Conservation (phyloP, 1,140 invertebrate species). For the Mizuhopecten yessoensis region DNA sequence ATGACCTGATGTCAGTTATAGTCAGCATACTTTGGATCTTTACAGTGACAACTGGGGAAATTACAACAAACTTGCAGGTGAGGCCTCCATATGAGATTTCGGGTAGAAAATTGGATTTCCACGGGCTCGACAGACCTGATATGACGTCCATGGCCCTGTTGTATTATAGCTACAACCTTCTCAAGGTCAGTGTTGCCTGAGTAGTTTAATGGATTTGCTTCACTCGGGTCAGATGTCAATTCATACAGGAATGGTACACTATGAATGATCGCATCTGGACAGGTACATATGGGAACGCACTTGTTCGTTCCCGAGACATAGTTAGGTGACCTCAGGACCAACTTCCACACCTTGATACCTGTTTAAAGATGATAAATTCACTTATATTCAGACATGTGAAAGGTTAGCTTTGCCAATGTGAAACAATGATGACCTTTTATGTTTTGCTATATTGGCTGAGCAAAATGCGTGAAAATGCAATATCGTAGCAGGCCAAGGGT, state of each 20-base stretch:
- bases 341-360: constrained; percentile 67
- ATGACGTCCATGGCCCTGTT: constrained; percentile 66
- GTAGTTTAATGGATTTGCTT: constrained; percentile 67
- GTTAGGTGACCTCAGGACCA: constrained; percentile 69
- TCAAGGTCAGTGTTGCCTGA: constrained; percentile 49
- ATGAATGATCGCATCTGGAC: constrained; percentile 69
- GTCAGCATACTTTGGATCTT: constrained; percentile 49
- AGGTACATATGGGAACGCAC: constrained; percentile 79
- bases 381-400: too few species aligned
- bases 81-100: constrained; percentile 77
- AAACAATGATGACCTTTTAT: too few species aligned
- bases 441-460: too few species aligned
- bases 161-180: constrained; percentile 65
- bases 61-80: constrained; percentile 75
- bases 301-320: constrained; percentile 70
- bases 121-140: constrained; percentile 62
- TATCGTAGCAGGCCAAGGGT: too few species aligned
- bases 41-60: constrained; percentile 69
- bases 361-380: neutral
- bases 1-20: too few species aligned
- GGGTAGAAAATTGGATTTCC: constrained; percentile 72
- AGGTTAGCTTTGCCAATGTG: too few species aligned
- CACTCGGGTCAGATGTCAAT: constrained; percentile 76
- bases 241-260: constrained; percentile 78
- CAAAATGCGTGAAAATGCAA: too few species aligned